Evolutionary conservation across 2,797 vertebrate species (phyloP).

Genomic region (Manis crassicaudata): DNA sequence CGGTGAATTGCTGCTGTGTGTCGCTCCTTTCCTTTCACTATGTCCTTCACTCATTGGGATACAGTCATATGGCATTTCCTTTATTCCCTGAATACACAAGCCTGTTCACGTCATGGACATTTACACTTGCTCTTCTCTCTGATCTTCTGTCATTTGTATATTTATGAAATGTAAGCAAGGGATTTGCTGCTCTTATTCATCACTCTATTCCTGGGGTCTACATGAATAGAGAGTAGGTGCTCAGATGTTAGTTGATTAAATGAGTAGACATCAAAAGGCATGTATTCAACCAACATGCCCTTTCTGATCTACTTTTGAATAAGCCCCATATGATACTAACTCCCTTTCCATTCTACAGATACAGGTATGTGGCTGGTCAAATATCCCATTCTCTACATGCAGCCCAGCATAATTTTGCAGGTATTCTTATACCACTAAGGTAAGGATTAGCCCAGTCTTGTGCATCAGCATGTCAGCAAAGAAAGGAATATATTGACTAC

Average conservation of each 20-base stretch:
- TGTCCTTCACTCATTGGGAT: background rate
- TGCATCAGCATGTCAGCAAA: background rate
- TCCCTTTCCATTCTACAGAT: background rate
- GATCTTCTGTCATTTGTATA: background rate
- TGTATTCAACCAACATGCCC: background rate
- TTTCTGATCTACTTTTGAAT: background rate
- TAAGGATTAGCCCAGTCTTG: background rate
- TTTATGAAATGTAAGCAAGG: background rate
- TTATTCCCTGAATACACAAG: background rate
- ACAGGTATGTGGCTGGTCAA: background rate
- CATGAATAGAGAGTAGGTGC: background rate
- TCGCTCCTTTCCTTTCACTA: too few species aligned
- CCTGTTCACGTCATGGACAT: background rate
- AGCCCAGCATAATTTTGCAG: background rate
- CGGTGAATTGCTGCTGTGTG: too few species aligned
- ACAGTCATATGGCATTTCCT: background rate
- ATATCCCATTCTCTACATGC: constrained; percentile 7
- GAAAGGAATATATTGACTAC: background rate
- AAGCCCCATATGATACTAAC: background rate
- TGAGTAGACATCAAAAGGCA: background rate
- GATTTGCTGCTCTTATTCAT: background rate
- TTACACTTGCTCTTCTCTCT: background rate
- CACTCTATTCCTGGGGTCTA: background rate
- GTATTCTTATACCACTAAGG: background rate
- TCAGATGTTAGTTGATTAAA: background rate